Conservation (phyloP, 2,113 vertebrate genomes). For the Protobothrops mucrosquamatus region DNA sequence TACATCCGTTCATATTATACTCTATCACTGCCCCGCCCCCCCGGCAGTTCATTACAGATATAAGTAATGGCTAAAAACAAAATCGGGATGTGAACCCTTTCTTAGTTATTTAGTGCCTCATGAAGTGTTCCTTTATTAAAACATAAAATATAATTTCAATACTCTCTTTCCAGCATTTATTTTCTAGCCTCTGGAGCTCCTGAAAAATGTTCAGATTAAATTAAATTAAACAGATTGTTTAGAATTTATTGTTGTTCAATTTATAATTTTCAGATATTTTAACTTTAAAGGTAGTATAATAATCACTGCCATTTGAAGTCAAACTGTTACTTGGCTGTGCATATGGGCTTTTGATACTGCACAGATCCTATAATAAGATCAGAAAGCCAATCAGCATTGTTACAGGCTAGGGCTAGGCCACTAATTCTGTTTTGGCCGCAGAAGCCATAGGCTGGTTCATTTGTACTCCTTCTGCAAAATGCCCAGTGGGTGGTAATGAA, state of each 20-base stretch:
- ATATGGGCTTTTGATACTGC: background rate
- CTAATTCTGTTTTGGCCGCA: background rate
- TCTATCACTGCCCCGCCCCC: background rate
- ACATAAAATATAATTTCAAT: background rate
- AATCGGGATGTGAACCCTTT: background rate
- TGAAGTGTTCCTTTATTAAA: conserved; percentile 18
- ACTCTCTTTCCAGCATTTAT: background rate
- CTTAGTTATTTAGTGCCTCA: background rate
- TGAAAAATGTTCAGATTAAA: background rate
- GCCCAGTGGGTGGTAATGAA: background rate
- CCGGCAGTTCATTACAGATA: background rate
- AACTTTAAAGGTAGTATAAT: background rate
- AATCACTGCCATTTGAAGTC: background rate
- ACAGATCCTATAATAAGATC: background rate
- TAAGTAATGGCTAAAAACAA: background rate
- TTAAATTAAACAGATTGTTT: background rate
- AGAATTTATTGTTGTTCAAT: background rate
- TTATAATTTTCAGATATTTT: conserved; percentile 18
- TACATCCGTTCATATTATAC: background rate
- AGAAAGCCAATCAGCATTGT: background rate
- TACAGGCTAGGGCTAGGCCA: background rate
- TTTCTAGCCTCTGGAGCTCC: background rate
- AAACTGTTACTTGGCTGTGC: background rate
- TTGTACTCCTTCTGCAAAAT: background rate
- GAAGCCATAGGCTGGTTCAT: background rate